These are phyloP conservation scores for Campylorhamphus procurvoides DNA, from an alignment of 2,113 vertebrate species.

Conservation along the genomic window DNA sequence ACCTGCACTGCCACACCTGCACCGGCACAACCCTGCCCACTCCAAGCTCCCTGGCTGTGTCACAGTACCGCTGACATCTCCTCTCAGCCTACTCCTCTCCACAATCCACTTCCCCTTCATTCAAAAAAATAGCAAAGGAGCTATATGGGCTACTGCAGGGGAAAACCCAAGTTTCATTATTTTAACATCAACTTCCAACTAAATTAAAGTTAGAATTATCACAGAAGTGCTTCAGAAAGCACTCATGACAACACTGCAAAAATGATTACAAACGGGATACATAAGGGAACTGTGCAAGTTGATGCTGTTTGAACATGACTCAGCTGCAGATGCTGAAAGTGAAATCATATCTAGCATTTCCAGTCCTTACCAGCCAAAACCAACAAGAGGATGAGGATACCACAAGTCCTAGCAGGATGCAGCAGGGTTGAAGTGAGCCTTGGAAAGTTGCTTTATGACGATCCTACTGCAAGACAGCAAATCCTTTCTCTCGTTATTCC, in stretches of 20 bases:
- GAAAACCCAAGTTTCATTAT: neutral
- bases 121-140: neutral
- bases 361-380: neutral
- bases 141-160: neutral
- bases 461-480: neutral
- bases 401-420: neutral
- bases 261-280: neutral
- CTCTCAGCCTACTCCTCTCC: neutral
- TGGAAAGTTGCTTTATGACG: neutral
- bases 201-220: neutral
- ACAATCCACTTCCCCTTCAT: neutral
- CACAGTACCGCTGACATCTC: fast-evolving
- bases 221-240: neutral
- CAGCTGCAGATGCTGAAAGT: neutral
- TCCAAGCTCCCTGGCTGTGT: neutral
- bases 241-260: neutral
- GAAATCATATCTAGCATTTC: neutral
- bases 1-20: neutral
- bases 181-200: neutral
- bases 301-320: neutral
- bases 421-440: neutral
- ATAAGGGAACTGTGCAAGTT: neutral
- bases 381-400: neutral
- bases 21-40: neutral
- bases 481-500: neutral